phyloP scores from a whole-genome alignment of 2,888 invertebrate genomes.

The Caenorhabditis auriculariae region DNA sequence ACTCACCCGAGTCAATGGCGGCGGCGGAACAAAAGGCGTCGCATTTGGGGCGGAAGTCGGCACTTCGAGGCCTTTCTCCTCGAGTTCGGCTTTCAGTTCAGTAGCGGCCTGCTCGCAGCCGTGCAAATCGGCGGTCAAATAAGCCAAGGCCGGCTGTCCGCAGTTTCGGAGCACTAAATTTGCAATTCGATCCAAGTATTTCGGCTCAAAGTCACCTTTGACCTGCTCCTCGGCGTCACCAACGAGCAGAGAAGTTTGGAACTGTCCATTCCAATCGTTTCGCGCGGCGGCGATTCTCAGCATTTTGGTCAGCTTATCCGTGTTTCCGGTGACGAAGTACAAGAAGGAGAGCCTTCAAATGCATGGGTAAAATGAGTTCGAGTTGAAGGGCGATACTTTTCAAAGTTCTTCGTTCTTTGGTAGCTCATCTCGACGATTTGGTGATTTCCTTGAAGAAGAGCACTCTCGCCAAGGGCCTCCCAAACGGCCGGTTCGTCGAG shows the following conservation, averaged over 20 bases:
- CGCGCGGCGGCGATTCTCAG: conserved; percentile 98
- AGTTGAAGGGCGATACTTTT: conserved; percentile 77
- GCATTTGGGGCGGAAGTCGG: conserved; percentile 79
- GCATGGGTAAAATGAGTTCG: neutral
- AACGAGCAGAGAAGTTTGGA: conserved; percentile 86
- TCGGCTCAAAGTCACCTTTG: conserved; percentile 64
- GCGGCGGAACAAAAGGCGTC: conserved; percentile 78
- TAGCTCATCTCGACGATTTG: conserved; percentile 96
- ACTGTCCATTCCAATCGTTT: conserved; percentile 93
- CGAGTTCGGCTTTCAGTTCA: conserved; percentile 67
- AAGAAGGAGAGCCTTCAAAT: conserved; percentile 78
- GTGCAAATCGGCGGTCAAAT: conserved; percentile 90
- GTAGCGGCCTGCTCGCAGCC: conserved; percentile 81
- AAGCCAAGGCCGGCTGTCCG: conserved; percentile 74
- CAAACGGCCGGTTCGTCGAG: conserved; percentile 91
- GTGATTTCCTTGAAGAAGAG: conserved; percentile 76
- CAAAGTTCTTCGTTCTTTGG: conserved; percentile 98
- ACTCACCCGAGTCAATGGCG: conserved; percentile 74
- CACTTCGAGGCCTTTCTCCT: conserved; percentile 63
- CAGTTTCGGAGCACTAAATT: conserved; percentile 72
- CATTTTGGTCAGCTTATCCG: conserved; percentile 96
- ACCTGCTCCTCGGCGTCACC: conserved; percentile 90
- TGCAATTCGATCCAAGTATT: neutral
- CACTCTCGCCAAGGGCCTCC: conserved; percentile 91
- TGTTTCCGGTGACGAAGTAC: conserved; percentile 91